Conservation (phyloP, 2,888 invertebrate genomes). For the Tethea ocularis region DNA sequence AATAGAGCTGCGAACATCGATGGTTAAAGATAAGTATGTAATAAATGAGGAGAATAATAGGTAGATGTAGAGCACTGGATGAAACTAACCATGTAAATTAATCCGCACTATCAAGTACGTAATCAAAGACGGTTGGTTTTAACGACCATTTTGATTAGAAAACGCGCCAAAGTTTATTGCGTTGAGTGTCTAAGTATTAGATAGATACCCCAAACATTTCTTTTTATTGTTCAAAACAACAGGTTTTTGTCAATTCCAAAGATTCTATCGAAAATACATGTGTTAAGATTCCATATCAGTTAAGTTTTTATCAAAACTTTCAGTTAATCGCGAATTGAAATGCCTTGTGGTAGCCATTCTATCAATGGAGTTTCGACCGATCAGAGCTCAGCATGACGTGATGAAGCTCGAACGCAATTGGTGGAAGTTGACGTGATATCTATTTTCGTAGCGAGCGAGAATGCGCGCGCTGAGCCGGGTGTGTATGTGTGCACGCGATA, state of each 20-base stretch:
- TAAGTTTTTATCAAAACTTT: conserved; percentile 78
- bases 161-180: conserved; percentile 52
- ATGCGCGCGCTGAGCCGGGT: conserved; percentile 51
- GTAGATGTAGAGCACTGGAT: background rate
- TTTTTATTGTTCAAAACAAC: conserved; percentile 12
- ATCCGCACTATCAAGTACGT: background rate
- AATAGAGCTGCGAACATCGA: no score
- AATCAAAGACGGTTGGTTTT: conserved; percentile 13
- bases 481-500: conserved; percentile 53
- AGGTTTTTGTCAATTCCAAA: conserved; percentile 37
- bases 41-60: background rate
- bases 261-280: conserved; percentile 51
- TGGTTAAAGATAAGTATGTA: background rate
- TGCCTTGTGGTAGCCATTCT: conserved; percentile 71
- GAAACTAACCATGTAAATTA: conserved; percentile 5
- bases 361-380: conserved; percentile 73
- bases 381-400: conserved; percentile 59
- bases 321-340: conserved; percentile 79
- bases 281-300: conserved; percentile 73
- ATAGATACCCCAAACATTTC: background rate
- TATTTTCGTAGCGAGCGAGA: conserved; percentile 69
- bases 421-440: conserved; percentile 69
- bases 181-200: conserved; percentile 38
- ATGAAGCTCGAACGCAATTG: conserved; percentile 59
- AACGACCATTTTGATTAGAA: conserved; percentile 40